Evolutionary conservation across 1,140 invertebrate species (phyloP), one percentile per base, ranked within the genome.

Genomic region (Drosophila orosa): DNA sequence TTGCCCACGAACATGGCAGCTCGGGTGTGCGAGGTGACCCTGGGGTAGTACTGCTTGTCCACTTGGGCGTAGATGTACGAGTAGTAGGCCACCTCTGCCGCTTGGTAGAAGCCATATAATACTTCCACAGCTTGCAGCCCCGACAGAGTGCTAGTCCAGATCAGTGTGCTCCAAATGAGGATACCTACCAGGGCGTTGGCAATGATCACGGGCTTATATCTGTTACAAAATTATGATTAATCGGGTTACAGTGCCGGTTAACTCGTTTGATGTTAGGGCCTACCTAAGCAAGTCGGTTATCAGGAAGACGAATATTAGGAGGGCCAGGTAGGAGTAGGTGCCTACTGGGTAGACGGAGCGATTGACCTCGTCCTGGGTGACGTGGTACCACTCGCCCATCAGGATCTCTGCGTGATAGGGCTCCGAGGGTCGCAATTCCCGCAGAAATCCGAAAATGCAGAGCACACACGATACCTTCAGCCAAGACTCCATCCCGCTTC

Each of bases 21-120:
- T 82, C 95, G 93, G 5, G 95, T 96, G 74, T 95, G 95, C 3
- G 95, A 94, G 0, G 96, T 96, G 1, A 97, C 96, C 81, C 94
- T 93, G 82, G 96, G 94, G 92, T 96, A 97, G 90, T 95, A 93
- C 54, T 94, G 92, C 74, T 93, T 94, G 54, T 95, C 94, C 44
- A 98, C 97, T 94, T 98, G 97, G 17, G 97, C 97, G 92, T 98
- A 99, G 74, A 98, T 97, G 82, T 98, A 99, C 0, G 97, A 97
- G 74, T 95, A 97, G 92, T 98, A 98, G 0, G 97, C 97, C 0
- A 98, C 95, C 92, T 98, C 97, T 5, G 96, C 95, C 0, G 97
- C 97, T 87, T 96, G 95, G 80, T 96, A 97, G 22, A 97, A 93
- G 3, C 97, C 97, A 92, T 97, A 98, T 61, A 95, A 93, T 40